Evolutionary conservation across 2,888 invertebrate species (phyloP), one percentile per base, ranked within the genome.

Genomic region (Tipula helvola): DNA sequence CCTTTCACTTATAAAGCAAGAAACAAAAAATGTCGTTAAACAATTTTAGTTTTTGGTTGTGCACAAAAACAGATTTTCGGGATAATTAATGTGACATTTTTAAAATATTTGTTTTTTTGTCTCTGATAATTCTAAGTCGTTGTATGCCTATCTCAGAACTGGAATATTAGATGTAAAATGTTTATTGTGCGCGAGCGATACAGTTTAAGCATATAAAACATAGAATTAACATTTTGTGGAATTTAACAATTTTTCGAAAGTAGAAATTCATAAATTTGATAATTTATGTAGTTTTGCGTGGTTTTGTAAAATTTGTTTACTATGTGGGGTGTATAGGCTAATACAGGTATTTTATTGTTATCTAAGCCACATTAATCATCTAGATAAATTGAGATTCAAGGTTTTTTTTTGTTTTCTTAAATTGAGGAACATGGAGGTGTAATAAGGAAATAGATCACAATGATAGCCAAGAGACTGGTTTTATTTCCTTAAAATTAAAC

Each of bases 81-180:
- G 71, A 71, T 71, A 71, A 71, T 71, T 71, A 71, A 71, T 71
- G 71, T 71, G 71, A 71, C 71, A 71, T 71, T 71, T 71, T 71
- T 71, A 12, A 52, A 28, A 71, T 28, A 28, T 28, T 28, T 28
- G 28, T 28, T 10, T 71, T 28, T 71, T 71, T 16, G 3, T 52
- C 52, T 52, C 52, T 52, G n/a, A 10, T 71, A 71, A 71, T 71
- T 71, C 71, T 71, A 71, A 71, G 18, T 71, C 71, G 71, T 28
- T 28, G 71, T 71, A 28, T 71, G 28, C 28, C 71, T 8, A 71
- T 71, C 71, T 71, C 4, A 71, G 71, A 71, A 71, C 71, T 71
- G 28, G 71, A 71, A 52, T 52, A 52, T 52, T 52, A 52, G 16
- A 52, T 16, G 52, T 16, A 52, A 52, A 52, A 52, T 7, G 7